phyloP scores from a whole-genome alignment of 2,113 vertebrate species.

The Pedionomus torquatus region DNA sequence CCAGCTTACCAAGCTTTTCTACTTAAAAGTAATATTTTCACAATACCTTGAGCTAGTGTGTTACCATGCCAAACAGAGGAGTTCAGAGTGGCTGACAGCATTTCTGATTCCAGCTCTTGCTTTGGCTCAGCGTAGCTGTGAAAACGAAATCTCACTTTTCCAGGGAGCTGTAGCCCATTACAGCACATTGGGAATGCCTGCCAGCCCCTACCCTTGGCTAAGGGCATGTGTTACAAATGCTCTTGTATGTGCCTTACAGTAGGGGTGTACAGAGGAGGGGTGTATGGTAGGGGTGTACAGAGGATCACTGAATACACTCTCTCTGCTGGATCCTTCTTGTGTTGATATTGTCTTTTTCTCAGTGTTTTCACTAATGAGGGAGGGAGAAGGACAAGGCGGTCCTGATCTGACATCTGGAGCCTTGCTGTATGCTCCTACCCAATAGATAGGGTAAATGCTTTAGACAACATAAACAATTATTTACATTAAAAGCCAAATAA shows the following conservation, averaged over 20 bases:
- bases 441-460: background rate
- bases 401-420: background rate
- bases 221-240: background rate
- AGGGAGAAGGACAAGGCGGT: background rate
- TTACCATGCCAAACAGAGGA: background rate
- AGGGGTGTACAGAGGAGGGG: background rate
- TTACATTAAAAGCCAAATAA: constrained; percentile 27
- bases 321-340: background rate
- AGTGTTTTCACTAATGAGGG: background rate
- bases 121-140: background rate
- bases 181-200: background rate
- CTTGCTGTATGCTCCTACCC: background rate
- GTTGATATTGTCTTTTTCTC: background rate
- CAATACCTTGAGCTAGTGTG: background rate
- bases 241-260: background rate
- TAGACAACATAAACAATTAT: background rate
- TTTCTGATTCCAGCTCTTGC: background rate
- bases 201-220: background rate
- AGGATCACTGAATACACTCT: background rate
- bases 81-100: background rate
- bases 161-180: background rate
- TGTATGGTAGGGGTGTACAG: accelerated
- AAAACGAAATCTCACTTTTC: constrained; percentile 28
- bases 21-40: constrained; percentile 41
- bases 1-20: background rate